A percentile compares a stretch with the other conserved stretches of the same genome.
phyloP scores from a whole-genome alignment of 2,888 invertebrate species.

The Rhimphoctona megacephalus region DNA sequence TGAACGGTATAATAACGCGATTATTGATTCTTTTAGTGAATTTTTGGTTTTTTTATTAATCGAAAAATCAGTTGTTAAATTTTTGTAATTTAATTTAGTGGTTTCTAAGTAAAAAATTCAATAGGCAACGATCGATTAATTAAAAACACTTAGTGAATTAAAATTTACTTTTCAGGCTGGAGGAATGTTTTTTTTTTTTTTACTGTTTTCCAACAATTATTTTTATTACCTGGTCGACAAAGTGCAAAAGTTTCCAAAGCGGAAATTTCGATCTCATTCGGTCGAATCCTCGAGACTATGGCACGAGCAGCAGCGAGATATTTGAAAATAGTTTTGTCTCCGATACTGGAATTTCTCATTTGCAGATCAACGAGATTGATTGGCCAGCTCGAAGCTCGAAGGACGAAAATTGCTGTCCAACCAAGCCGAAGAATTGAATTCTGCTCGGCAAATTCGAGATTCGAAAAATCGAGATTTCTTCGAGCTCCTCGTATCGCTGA shows the following conservation, averaged over 20 bases:
- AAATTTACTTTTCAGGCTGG: background rate
- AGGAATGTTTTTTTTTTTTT: background rate
- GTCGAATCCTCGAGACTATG: slow-evolving; percentile 83
- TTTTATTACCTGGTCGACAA: slow-evolving; percentile 85
- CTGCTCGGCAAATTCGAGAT: slow-evolving; percentile 85
- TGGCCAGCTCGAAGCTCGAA: slow-evolving; percentile 87
- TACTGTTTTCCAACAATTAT: no score
- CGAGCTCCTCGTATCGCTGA: slow-evolving; percentile 87
- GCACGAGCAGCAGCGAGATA: slow-evolving; percentile 79
- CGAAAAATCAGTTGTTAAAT: background rate
- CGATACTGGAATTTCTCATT: slow-evolving; percentile 41
- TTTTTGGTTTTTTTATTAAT: background rate
- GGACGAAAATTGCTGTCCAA: slow-evolving; percentile 87
- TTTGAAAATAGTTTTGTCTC: slow-evolving; percentile 56
- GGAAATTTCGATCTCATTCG: slow-evolving; percentile 85
- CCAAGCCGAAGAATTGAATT: slow-evolving; percentile 86
- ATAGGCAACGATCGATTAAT: no score
- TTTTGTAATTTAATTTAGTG: background rate
- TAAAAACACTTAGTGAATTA: background rate
- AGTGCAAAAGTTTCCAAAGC: slow-evolving; percentile 86
- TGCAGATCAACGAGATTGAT: slow-evolving; percentile 82
- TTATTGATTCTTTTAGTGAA: background rate
- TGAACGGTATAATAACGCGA: background rate
- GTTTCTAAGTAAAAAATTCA: no score
- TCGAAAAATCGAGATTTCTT: slow-evolving; percentile 86